phyloP scores from a whole-genome alignment of 2,113 vertebrate genomes.

The Ranitomeya imitator region DNA sequence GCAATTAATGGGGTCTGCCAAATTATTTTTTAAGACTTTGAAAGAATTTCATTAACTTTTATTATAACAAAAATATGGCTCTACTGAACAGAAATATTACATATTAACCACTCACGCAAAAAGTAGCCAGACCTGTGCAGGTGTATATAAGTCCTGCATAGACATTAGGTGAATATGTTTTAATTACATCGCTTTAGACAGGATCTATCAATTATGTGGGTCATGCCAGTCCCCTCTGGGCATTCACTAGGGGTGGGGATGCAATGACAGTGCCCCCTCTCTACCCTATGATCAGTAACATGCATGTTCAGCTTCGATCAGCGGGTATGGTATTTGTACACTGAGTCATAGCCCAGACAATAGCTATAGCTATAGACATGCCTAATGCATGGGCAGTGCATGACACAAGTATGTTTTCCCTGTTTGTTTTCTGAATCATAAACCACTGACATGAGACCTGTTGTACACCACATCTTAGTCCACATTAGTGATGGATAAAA shows the following conservation, averaged over 20 bases:
- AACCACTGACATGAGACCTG: too few relatives aligned
- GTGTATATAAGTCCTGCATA: not conserved
- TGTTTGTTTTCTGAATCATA: too few relatives aligned
- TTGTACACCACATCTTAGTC: too few relatives aligned
- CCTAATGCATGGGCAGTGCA: too few relatives aligned
- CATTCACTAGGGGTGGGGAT: not conserved
- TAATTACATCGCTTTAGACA: not conserved
- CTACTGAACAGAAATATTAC: not conserved
- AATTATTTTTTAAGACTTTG: conserved; percentile 29
- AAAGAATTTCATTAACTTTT: conserved; percentile 29
- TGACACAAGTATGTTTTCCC: too few relatives aligned
- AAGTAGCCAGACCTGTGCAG: not conserved
- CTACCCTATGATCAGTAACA: too few relatives aligned
- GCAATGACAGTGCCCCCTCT: not conserved
- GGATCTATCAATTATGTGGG: not conserved
- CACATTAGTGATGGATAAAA: too few relatives aligned
- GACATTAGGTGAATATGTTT: not conserved
- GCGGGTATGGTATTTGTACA: too few relatives aligned
- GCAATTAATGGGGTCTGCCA: conserved; percentile 9
- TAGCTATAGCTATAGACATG: too few relatives aligned
- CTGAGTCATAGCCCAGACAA: too few relatives aligned
- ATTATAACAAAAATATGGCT: not conserved
- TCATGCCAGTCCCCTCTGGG: not conserved
- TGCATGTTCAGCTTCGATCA: too few relatives aligned
- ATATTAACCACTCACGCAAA: not conserved